A percentile compares a stretch with the other conserved stretches of the same genome.
These are phyloP conservation scores for Cinclus cinclus DNA, from an alignment of 2,113 vertebrate genomes.

Conservation along the genomic window DNA sequence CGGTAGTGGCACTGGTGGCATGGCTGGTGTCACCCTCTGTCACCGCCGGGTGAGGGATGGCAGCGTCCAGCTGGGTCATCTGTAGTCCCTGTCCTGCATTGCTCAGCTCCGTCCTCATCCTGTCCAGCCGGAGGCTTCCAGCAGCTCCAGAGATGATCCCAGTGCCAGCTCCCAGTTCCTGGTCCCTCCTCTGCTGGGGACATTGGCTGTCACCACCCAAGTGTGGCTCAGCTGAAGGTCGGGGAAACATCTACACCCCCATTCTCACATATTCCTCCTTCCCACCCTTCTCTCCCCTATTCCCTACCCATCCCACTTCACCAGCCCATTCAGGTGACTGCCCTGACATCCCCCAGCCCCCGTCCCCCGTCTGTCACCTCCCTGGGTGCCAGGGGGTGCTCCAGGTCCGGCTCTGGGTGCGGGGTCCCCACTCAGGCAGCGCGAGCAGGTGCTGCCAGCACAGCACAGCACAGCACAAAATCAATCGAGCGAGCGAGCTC, in stretches of 20 bases:
- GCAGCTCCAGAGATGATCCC: rapidly evolving
- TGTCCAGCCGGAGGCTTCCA: neutral
- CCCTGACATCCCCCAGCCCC: rapidly evolving
- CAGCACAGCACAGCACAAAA: neutral
- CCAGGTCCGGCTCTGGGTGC: rapidly evolving
- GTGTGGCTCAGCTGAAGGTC: neutral
- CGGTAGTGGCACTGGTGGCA: neutral
- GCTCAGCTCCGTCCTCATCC: neutral
- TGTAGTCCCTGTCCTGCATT: rapidly evolving
- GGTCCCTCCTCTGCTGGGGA: neutral
- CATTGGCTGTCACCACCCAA: rapidly evolving
- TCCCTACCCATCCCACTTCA: rapidly evolving
- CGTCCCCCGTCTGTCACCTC: neutral
- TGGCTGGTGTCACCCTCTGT: neutral
- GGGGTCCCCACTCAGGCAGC: neutral
- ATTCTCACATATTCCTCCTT: neutral
- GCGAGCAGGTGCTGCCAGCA: neutral
- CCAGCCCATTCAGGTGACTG: neutral
- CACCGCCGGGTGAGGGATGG: no score
- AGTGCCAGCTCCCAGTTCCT: neutral
- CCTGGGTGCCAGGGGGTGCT: rapidly evolving
- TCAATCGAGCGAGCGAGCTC: rapidly evolving
- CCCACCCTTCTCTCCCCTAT: neutral
- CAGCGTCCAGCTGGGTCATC: rapidly evolving
- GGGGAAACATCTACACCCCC: neutral